A percentile compares a stretch with the other conserved stretches of the same genome.
Conservation (phyloP, 2,888 invertebrate species). For the Acrocera orbiculus region DNA sequence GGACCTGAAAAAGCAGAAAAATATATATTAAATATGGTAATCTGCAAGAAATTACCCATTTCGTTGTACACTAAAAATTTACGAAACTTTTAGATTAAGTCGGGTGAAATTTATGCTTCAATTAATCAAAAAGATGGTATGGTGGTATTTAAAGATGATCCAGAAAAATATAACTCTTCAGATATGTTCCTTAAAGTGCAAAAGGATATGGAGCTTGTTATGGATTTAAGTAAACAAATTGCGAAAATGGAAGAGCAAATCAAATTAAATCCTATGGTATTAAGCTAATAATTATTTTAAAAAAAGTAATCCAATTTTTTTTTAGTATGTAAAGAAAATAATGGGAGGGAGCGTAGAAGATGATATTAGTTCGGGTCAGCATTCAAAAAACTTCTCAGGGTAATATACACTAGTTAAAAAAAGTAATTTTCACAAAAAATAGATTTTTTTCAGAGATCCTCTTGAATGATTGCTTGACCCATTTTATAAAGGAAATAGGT, state of each 20-base stretch:
- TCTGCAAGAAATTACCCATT: not conserved
- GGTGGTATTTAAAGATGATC: constrained; percentile 91
- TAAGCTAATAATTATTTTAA: not conserved
- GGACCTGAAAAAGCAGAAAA: constrained; percentile 79
- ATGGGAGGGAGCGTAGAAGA: constrained; percentile 43
- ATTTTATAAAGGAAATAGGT: too few species aligned
- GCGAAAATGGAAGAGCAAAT: constrained; percentile 90
- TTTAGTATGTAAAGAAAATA: constrained; percentile 44
- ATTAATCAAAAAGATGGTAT: constrained; percentile 97
- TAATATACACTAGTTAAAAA: too few species aligned
- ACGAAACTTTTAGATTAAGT: constrained; percentile 58
- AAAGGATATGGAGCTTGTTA: constrained; percentile 68
- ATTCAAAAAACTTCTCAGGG: constrained; percentile 28
- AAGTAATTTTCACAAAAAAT: too few species aligned
- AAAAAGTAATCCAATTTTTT: constrained; percentile 5
- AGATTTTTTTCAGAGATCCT: too few species aligned
- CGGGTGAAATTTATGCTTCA: constrained; percentile 89
- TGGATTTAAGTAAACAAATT: constrained; percentile 74
- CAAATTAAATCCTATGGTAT: constrained; percentile 68
- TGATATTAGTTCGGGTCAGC: constrained; percentile 30
- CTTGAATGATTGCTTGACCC: too few species aligned
- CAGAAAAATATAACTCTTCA: constrained; percentile 85
- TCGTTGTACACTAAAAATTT: constrained; percentile 8
- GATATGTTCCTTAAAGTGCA: constrained; percentile 74
- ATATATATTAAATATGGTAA: constrained; percentile 88